These are phyloP conservation scores for Tenthredo distinguenda DNA, from an alignment of 2,888 invertebrate species.

Conservation along the genomic window DNA sequence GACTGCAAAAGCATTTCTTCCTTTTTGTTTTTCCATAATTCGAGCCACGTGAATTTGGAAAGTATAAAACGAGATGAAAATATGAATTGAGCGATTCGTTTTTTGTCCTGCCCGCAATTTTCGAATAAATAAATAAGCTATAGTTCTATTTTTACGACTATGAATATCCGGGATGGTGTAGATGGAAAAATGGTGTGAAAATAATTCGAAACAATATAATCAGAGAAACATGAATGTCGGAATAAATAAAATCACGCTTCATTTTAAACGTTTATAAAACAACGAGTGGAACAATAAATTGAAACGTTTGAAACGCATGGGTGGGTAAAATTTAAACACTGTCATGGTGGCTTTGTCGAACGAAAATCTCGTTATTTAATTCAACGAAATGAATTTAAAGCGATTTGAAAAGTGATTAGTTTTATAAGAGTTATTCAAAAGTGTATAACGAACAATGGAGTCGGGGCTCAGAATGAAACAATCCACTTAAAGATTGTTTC, in stretches of 20 bases:
- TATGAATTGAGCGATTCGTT: neutral
- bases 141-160: neutral
- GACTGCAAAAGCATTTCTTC: neutral
- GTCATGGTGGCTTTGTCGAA: neutral
- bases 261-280: neutral
- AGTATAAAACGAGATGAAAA: neutral
- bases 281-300: neutral
- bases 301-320: neutral
- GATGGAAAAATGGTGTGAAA: neutral
- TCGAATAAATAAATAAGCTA: neutral
- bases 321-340: neutral
- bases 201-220: neutral
- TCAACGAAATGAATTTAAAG: neutral
- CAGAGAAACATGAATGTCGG: neutral
- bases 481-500: conserved; percentile 46
- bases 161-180: neutral
- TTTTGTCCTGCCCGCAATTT: neutral
- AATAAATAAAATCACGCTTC: neutral
- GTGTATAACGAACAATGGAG: conserved; percentile 35
- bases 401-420: neutral
- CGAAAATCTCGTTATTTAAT: neutral
- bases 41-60: neutral
- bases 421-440: conserved; percentile 39
- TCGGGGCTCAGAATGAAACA: conserved; percentile 30
- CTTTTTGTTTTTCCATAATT: neutral